A percentile compares a stretch with the other conserved stretches of the same genome.
phyloP scores from a whole-genome alignment of 2,797 vertebrate genomes.

The Pseudochirops cupreus region DNA sequence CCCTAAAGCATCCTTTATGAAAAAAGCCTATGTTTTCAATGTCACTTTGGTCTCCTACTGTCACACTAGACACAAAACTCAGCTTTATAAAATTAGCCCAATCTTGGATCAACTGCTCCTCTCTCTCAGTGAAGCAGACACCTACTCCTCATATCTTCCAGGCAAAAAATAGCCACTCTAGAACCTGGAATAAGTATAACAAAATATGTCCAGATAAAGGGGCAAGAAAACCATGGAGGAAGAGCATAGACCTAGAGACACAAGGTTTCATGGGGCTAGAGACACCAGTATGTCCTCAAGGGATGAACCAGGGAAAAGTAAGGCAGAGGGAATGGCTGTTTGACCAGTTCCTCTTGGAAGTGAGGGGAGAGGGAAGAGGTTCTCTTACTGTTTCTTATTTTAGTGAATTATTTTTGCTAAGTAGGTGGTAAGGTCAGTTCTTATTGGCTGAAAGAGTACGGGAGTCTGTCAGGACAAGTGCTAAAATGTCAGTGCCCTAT shows the following conservation, averaged over 20 bases:
- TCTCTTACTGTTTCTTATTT: background rate
- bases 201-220: background rate
- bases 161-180: background rate
- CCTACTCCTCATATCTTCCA: background rate
- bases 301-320: background rate
- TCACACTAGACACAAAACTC: constrained; percentile 8
- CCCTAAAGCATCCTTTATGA: background rate
- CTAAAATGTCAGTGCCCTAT: background rate
- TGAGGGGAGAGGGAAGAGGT: background rate
- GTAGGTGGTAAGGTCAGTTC: background rate
- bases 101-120: constrained; percentile 54
- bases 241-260: background rate
- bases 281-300: background rate
- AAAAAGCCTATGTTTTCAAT: constrained; percentile 23
- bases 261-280: background rate
- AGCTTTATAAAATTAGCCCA: constrained; percentile 59
- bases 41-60: constrained; percentile 25
- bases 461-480: too few species aligned
- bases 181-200: background rate
- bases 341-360: background rate
- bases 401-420: background rate
- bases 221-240: background rate
- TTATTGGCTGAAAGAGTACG: background rate
- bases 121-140: constrained; percentile 43
- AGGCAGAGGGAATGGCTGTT: background rate